These are phyloP conservation scores for Aphrophora alni DNA, from an alignment of 2,888 invertebrate species.

Conservation along the genomic window DNA sequence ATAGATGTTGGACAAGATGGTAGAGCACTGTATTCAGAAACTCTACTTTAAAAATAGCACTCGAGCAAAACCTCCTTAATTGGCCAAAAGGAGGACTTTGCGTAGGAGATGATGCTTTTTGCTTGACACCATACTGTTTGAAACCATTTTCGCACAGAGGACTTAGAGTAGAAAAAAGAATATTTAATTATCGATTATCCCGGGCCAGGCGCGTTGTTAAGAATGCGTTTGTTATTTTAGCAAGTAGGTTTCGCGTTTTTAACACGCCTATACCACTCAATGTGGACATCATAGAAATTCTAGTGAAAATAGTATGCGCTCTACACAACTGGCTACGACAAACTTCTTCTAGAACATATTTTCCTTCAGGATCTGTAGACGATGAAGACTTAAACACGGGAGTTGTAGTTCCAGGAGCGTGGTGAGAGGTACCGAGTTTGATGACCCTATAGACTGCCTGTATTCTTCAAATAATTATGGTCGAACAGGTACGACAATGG, in stretches of 20 bases:
- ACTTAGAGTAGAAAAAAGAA: conserved; percentile 14
- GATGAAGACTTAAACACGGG: no score
- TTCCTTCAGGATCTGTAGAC: conserved; percentile 25
- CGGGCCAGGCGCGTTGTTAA: conserved; percentile 45
- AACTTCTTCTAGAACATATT: not conserved
- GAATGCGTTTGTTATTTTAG: conserved; percentile 47
- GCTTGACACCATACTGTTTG: conserved; percentile 41
- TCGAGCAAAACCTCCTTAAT: conserved; percentile 37
- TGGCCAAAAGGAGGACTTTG: conserved; percentile 19
- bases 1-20: conserved; percentile 47
- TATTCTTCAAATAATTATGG: no score
- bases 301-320: conserved; percentile 24
- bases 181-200: conserved; percentile 46
- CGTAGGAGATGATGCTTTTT: conserved; percentile 47
- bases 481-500: no score
- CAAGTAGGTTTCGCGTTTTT: conserved; percentile 44
- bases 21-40: conserved; percentile 43
- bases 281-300: not conserved
- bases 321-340: conserved; percentile 18
- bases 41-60: conserved; percentile 12
- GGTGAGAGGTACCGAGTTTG: no score
- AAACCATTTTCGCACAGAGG: conserved; percentile 39
- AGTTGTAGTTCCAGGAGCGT: no score
- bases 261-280: not conserved
- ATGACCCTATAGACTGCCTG: no score